Evolutionary conservation across 2,888 invertebrate species (phyloP).

Genomic region (Drosophila neonasuta): DNA sequence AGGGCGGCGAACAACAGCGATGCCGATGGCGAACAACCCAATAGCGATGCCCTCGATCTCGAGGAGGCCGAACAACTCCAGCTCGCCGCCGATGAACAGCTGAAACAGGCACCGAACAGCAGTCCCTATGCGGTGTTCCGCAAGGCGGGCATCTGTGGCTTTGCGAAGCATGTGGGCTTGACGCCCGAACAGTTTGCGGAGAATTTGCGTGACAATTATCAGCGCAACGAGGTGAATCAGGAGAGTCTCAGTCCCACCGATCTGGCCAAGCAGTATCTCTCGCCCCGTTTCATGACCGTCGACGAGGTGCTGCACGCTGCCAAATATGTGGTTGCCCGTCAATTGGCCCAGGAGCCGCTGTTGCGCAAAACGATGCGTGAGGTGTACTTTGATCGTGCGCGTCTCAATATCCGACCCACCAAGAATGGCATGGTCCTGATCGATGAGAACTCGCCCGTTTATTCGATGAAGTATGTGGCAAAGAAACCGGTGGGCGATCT

Average conservation of each 20-base stretch:
- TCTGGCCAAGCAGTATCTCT: slow-evolving; percentile 90
- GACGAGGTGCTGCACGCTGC: slow-evolving; percentile 95
- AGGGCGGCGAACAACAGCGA: slow-evolving; percentile 55
- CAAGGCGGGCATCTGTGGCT: slow-evolving; percentile 91
- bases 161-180: slow-evolving; percentile 95
- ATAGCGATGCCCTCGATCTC: slow-evolving; percentile 80
- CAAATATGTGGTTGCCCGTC: slow-evolving; percentile 96
- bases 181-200: slow-evolving; percentile 97
- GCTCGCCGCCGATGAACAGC: slow-evolving; percentile 85
- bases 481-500: slow-evolving; percentile 96
- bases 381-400: slow-evolving; percentile 93
- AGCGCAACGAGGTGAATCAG: slow-evolving; percentile 97
- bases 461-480: slow-evolving; percentile 93
- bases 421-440: slow-evolving; percentile 96
- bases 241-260: slow-evolving; percentile 92
- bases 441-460: slow-evolving; percentile 96
- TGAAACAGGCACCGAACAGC: slow-evolving; percentile 93
- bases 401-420: slow-evolving; percentile 91
- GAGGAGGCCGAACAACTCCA: slow-evolving; percentile 88
- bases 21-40: background rate
- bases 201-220: slow-evolving; percentile 97
- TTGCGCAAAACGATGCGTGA: slow-evolving; percentile 93
- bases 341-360: slow-evolving; percentile 94
- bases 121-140: slow-evolving; percentile 95
- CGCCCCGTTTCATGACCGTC: slow-evolving; percentile 86